These are phyloP conservation scores for Crocidura indochinensis DNA, from an alignment of 2,797 vertebrate genomes.

Conservation along the genomic window DNA sequence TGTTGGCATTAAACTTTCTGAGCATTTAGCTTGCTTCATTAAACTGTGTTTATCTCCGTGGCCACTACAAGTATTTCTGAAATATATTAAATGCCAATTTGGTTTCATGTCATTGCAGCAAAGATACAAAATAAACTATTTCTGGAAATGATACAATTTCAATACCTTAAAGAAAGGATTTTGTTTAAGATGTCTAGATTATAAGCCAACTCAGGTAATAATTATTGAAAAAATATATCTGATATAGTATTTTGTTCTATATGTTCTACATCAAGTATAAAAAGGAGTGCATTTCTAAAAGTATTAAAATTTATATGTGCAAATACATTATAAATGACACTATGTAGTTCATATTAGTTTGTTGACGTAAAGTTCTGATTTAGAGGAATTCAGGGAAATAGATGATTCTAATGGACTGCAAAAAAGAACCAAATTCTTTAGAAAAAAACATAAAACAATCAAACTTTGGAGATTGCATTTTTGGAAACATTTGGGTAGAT, in stretches of 20 bases:
- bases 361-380: not conserved
- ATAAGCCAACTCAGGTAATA: slow-evolving; percentile 10
- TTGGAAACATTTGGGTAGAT: slow-evolving; percentile 43
- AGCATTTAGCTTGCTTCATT: not conserved
- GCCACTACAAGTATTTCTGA: not conserved
- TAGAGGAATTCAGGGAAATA: not conserved
- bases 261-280: not conserved
- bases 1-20: not conserved
- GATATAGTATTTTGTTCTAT: not conserved
- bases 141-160: not conserved
- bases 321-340: slow-evolving; percentile 28
- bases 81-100: slow-evolving; percentile 38
- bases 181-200: not conserved
- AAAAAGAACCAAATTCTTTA: not conserved
- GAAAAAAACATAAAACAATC: slow-evolving; percentile 14
- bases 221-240: not conserved
- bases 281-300: not conserved
- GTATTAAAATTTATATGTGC: not conserved
- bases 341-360: not conserved
- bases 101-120: slow-evolving; percentile 16
- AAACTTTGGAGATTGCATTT: slow-evolving; percentile 41
- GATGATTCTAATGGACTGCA: not conserved
- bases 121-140: not conserved
- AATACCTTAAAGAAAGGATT: not conserved
- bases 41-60: slow-evolving; percentile 24